Percentiles rank a stretch among this genome's conserved stretches.
phyloP scores from a whole-genome alignment of 2,113 vertebrate species.

The Eretmochelys imbricata region DNA sequence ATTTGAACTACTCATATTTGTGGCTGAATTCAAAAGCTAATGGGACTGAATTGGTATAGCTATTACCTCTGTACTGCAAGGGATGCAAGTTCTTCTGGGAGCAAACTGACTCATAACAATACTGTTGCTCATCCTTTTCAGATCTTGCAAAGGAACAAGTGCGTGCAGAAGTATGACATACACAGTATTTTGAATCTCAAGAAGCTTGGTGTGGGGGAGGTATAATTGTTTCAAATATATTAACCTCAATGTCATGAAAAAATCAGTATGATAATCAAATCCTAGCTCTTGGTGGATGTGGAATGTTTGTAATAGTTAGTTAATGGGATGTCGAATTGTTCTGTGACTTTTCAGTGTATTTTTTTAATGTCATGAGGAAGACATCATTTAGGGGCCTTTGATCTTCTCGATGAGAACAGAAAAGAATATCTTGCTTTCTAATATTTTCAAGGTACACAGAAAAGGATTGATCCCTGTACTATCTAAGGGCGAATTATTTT shows the following conservation, averaged over 20 bases:
- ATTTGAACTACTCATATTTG: neutral
- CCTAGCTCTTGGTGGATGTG: neutral
- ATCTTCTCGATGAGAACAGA: neutral
- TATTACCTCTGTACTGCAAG: neutral
- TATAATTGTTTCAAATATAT: neutral
- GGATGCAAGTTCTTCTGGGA: constrained; percentile 5
- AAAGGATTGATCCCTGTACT: neutral
- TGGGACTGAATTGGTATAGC: neutral
- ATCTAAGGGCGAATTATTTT: neutral
- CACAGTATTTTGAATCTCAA: neutral
- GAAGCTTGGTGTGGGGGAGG: neutral
- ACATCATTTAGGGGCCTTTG: neutral
- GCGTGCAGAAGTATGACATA: neutral
- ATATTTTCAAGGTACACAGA: neutral
- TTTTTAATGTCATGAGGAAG: neutral
- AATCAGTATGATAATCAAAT: neutral
- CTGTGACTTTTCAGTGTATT: neutral
- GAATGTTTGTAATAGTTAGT: constrained; percentile 18
- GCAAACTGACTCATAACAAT: constrained; percentile 30
- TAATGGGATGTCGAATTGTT: neutral
- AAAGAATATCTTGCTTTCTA: neutral
- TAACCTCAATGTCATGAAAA: constrained; percentile 2
- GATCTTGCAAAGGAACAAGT: accelerated
- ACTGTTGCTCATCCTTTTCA: constrained; percentile 27
- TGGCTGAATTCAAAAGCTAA: neutral